Percentiles rank a stretch among this genome's conserved stretches.
Conservation (phyloP, 2,888 invertebrate species). For the Clunio marinus region DNA sequence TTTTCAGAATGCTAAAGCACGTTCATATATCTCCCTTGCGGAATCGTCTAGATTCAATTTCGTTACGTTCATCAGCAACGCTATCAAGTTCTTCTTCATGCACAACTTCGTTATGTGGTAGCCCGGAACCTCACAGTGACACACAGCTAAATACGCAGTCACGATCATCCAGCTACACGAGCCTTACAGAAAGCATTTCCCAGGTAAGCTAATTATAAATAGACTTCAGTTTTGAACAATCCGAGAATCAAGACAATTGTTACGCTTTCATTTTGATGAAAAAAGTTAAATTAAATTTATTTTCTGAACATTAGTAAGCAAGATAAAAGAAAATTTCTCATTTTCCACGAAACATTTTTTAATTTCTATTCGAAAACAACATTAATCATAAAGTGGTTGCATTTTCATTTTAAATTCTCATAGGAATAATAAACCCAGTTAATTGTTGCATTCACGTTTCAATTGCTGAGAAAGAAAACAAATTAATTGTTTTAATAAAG, state of each 20-base stretch:
- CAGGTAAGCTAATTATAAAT: slow-evolving; percentile 51
- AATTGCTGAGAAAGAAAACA: slow-evolving; percentile 2
- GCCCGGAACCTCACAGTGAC: slow-evolving; percentile 56
- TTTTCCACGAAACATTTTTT: background rate
- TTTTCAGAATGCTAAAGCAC: slow-evolving; percentile 77
- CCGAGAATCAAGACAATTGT: no score
- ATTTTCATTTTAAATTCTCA: slow-evolving; percentile 5
- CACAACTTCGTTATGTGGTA: slow-evolving; percentile 61
- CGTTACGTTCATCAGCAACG: slow-evolving; percentile 69
- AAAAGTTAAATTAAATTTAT: background rate
- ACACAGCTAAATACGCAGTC: slow-evolving; percentile 58
- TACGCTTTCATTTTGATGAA: background rate
- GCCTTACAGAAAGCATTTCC: slow-evolving; percentile 57
- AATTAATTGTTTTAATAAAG: slow-evolving; percentile 1
- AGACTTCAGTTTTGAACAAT: no score
- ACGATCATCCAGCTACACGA: slow-evolving; percentile 63
- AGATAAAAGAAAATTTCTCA: background rate
- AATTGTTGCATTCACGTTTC: background rate
- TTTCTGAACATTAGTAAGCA: background rate
- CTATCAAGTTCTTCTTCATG: slow-evolving; percentile 46
- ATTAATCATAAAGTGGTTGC: background rate
- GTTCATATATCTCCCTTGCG: slow-evolving; percentile 84
- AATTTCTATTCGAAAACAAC: background rate
- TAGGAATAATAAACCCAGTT: background rate
- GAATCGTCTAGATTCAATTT: slow-evolving; percentile 78